Base-by-base conservation (phyloP, 2,113 vertebrate genomes). In the Alectura lathami region DNA sequence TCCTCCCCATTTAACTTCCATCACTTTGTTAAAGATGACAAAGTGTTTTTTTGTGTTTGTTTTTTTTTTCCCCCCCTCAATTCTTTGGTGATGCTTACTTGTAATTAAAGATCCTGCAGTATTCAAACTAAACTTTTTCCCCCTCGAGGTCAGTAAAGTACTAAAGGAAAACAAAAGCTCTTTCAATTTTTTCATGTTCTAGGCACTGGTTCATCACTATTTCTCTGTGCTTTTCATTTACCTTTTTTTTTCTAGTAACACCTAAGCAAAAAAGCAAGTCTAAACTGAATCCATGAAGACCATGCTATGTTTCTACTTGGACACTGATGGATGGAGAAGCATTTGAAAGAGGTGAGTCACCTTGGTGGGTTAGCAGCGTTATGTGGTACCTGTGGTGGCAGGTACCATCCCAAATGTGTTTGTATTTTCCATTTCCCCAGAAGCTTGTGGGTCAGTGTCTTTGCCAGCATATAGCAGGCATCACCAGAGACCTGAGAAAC, bases 331-430 rank as follows among this genome's bases (percentile, higher is more conserved):
- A 92, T 88, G 50, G 45, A 63, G 74, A 91, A 77, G 20, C 48
- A 69, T 68, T 78, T 75, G 30, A 60, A 85, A 64, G 22, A 79
- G 48, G 9, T 79, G 62, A 29, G 24, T 66, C 57, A 73, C 50
- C 72, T 89, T 56, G 81, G 36, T 83, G 79, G 10, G 74, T 91
- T 93, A 85, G 34, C 13, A 40, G 56, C 32, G 54, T 47, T 91
- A 23, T 0, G 0, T 6, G 2, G 64, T 77, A 29, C 9, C 47
- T 0, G 0, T 6, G 2, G 64, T 77, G 32, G 10, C 47, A 83
- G 47, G 8, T 70, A 78, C 72, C 68, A 83, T 72, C 26, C 29
- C 42, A 60, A 83, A 80, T 59, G 47, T 16, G 5, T 77, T 78
- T 81, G 17, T 29, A 23, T 38, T 83, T 83, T 17, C 23, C 10